Evolutionary conservation across 1,140 invertebrate species (phyloP).

Genomic region (Aporrectodea caliginosa): DNA sequence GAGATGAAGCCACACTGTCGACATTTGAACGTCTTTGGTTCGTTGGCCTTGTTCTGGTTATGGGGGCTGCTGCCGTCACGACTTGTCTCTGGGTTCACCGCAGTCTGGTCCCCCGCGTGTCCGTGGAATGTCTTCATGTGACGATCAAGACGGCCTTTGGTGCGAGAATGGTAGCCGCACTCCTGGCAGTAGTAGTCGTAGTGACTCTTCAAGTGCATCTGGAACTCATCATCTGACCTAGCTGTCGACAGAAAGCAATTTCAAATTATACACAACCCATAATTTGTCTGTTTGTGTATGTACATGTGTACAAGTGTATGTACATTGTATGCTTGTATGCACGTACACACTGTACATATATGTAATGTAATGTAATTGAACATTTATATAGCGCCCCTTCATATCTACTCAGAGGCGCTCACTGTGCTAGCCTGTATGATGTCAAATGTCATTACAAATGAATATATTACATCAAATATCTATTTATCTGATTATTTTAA

Average conservation of each 20-base stretch:
- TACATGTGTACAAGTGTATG: too few relatives aligned
- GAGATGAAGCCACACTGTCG: conserved; percentile 80
- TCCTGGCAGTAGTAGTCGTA: conserved; percentile 56
- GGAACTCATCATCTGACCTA: conserved; percentile 53
- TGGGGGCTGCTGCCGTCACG: neutral
- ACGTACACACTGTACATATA: too few relatives aligned
- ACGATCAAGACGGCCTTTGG: conserved; percentile 61
- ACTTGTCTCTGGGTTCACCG: neutral
- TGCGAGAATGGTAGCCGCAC: conserved; percentile 63
- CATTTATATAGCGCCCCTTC: too few relatives aligned
- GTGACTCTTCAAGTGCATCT: conserved; percentile 60
- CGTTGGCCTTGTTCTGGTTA: conserved; percentile 22
- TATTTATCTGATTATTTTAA: too few relatives aligned
- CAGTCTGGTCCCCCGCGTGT: conserved; percentile 51
- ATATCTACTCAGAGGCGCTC: too few relatives aligned
- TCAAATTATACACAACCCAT: neutral
- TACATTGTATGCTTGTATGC: too few relatives aligned
- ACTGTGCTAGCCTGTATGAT: too few relatives aligned
- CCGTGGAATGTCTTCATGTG: conserved; percentile 62
- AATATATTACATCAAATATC: too few relatives aligned
- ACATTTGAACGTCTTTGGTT: conserved; percentile 77
- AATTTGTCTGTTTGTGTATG: neutral
- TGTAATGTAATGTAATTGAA: too few relatives aligned
- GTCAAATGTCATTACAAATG: too few relatives aligned
- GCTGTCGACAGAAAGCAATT: conserved; percentile 31